Evolutionary conservation across 64 coral and sea anemone species (phyloP).

Genomic region (Porites australiensis): DNA sequence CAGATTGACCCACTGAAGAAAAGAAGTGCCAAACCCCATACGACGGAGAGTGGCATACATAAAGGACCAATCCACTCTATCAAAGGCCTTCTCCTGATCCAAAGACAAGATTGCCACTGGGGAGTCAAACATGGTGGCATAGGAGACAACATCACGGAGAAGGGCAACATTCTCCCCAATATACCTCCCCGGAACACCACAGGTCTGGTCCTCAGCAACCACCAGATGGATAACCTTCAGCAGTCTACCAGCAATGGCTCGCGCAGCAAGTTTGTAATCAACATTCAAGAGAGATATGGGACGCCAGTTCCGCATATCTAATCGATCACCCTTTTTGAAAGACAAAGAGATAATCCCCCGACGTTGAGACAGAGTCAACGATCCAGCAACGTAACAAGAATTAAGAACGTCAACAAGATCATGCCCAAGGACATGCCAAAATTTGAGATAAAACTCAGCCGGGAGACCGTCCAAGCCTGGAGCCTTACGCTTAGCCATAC

Average conservation of each 20-base stretch:
- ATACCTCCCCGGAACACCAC: constrained; percentile 6
- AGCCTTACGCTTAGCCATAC: constrained; percentile 26
- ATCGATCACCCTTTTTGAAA: constrained; percentile 10
- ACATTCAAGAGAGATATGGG: background rate
- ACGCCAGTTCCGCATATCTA: background rate
- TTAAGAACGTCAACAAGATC: constrained; percentile 56
- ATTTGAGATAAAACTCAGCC: constrained; percentile 48
- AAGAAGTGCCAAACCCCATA: no score
- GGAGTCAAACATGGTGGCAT: no score
- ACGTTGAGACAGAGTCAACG: background rate
- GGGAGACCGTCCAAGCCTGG: constrained; percentile 44
- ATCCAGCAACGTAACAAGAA: background rate
- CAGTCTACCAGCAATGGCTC: background rate
- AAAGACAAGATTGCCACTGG: no score
- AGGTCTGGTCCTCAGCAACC: constrained; percentile 28
- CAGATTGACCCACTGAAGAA: no score
- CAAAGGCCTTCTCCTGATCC: no score
- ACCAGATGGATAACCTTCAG: background rate
- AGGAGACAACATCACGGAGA: no score
- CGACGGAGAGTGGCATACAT: no score
- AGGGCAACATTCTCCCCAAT: constrained; percentile 52
- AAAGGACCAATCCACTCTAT: no score
- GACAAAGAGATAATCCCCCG: background rate
- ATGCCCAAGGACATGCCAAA: constrained; percentile 13
- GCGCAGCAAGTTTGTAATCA: constrained; percentile 17